Conservation (phyloP, 2,797 vertebrate species). For the Gila robusta region DNA sequence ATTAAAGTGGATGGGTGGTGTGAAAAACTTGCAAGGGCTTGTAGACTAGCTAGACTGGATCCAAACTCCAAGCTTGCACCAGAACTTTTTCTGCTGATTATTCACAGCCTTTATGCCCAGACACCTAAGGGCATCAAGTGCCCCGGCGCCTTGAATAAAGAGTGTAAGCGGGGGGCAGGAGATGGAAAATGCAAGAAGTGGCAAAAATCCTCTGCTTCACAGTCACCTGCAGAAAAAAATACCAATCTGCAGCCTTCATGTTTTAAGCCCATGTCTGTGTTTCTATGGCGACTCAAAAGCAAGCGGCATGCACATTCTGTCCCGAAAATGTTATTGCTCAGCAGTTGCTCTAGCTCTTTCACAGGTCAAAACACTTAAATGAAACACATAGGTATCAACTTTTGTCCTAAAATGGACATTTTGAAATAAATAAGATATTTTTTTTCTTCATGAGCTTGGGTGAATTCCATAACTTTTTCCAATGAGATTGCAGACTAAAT, state of each 20-base stretch:
- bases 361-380: neutral
- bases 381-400: neutral
- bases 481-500: neutral
- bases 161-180: constrained; percentile 25
- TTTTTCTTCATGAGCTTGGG: neutral
- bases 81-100: constrained; percentile 49
- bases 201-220: constrained; percentile 48
- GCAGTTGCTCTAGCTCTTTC: neutral
- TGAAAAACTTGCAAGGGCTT: constrained; percentile 67
- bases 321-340: neutral
- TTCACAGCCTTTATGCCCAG: constrained; percentile 48
- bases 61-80: constrained; percentile 44
- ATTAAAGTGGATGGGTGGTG: constrained; percentile 69
- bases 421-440: too few species aligned
- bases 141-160: constrained; percentile 42
- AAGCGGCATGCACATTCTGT: neutral
- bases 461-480: neutral
- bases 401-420: neutral
- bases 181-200: constrained; percentile 26
- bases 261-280: constrained; percentile 35
- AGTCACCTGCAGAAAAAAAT: constrained; percentile 29
- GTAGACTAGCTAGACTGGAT: constrained; percentile 41
- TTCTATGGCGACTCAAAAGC: constrained; percentile 46
- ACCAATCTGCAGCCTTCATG: constrained; percentile 22
- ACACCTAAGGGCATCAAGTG: constrained; percentile 47